Base-by-base conservation (phyloP, 1,140 invertebrate genomes). In the Lutraria rhynchaena region DNA sequence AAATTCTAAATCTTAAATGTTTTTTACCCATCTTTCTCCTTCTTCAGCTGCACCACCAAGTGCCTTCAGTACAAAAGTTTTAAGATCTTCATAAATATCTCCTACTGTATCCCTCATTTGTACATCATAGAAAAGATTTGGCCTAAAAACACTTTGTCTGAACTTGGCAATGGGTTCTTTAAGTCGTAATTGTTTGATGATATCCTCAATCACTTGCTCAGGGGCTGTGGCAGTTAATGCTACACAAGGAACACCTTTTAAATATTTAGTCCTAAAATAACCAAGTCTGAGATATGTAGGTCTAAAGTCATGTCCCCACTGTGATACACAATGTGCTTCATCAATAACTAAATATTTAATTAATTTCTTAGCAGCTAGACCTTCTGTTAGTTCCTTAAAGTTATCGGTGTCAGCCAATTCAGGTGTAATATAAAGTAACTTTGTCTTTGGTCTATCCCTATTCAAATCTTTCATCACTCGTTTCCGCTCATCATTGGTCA, bases 241-340 rank as follows among this genome's bases (percentile, higher is more conserved):
- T 29, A 93, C 86, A 84, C 89, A 92, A 11, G 91, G 88, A 22
- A 92, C 83, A 37, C 80, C 81, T n/a, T 89, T 85, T 57, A 99
- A 94, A 94, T 95, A 96, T 85, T 94, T 94, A 67, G 94, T 92
- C 82, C 96, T 93, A 13, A 99, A 90, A 22, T 94, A 87, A 11
- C 96, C 96, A 2, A 99, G 92, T 92, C 96, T 97, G 3, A 99
- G 93, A 92, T 99, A 99, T 92, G 99, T 97, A 0, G 97, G 97
- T 33, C 98, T 93, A 92, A 99, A 99, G 92, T 99, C 98, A 92
- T 99, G 98, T 0, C 98, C 98, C 98, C 98, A 99, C 87, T 99
- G 96, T 89, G 97, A 98, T 0, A 99, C 97, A 94, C 98, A 99
- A 92, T 99, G 98, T 15, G 98, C 98, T 94, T 99, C 98, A 93